These are phyloP conservation scores for Semaprochilodus insignis DNA, from an alignment of 2,797 vertebrate species.

Conservation along the genomic window DNA sequence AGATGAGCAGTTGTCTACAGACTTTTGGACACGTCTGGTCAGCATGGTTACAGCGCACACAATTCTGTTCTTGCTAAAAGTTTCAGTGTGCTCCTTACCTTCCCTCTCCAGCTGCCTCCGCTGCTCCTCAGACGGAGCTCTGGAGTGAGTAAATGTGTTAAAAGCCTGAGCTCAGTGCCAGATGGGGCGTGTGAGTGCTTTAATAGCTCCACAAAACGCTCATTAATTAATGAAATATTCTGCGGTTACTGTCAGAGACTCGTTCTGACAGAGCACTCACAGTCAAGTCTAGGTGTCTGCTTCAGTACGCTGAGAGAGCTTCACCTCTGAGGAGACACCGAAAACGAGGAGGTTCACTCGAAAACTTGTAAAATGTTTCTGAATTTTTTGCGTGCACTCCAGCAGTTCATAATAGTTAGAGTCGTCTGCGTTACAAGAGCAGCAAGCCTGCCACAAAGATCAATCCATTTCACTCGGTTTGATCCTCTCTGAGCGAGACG, in stretches of 20 bases:
- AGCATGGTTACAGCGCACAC: not conserved
- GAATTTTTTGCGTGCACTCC: conserved; percentile 29
- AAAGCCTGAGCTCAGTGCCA: conserved; percentile 67
- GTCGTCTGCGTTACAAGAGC: conserved; percentile 27
- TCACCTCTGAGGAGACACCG: conserved; percentile 23
- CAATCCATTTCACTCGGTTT: conserved; percentile 36
- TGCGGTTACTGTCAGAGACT: conserved; percentile 68
- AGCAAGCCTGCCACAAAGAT: conserved; percentile 43
- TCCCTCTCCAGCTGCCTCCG: conserved; percentile 28
- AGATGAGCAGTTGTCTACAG: not conserved
- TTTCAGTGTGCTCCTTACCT: conserved; percentile 42
- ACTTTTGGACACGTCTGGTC: not conserved
- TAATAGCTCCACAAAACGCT: conserved; percentile 74
- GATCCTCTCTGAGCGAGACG: conserved; percentile 16
- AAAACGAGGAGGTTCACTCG: conserved; percentile 13
- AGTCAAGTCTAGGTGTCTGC: conserved; percentile 58
- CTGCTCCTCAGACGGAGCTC: conserved; percentile 54
- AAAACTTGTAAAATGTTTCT: conserved; percentile 31
- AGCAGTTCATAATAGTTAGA: conserved; percentile 45
- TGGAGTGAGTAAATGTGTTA: conserved; percentile 60
- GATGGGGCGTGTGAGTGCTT: conserved; percentile 67
- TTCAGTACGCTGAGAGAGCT: conserved; percentile 52
- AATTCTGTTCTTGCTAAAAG: not conserved
- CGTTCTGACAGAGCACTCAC: conserved; percentile 67
- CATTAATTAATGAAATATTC: conserved; percentile 80